phyloP scores from a whole-genome alignment of 2,888 invertebrate species.

The Drosophila sordidapex region DNA sequence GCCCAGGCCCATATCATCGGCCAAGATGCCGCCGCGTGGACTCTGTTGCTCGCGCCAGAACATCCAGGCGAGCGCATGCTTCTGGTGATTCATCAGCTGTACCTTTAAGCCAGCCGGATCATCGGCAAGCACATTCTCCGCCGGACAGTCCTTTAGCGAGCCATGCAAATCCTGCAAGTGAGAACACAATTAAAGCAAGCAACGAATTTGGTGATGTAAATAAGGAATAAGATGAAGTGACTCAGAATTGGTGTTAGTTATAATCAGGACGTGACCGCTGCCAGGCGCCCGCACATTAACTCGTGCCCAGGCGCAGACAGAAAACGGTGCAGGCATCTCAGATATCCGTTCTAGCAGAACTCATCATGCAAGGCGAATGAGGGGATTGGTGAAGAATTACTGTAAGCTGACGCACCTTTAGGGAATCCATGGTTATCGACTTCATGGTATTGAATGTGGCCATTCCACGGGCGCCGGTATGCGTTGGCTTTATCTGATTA shows the following conservation, averaged over 20 bases:
- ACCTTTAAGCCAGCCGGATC: conserved; percentile 89
- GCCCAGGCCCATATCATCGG: conserved; percentile 86
- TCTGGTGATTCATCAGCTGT: conserved; percentile 92
- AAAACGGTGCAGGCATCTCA: conserved; percentile 56
- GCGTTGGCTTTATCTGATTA: conserved; percentile 80
- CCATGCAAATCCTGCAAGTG: conserved; percentile 87
- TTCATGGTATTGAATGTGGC: conserved; percentile 89
- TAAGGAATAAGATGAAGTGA: no score
- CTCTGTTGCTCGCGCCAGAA: conserved; percentile 95
- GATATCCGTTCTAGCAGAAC: conserved; percentile 80
- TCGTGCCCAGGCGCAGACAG: conserved; percentile 62
- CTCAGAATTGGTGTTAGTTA: conserved; percentile 42
- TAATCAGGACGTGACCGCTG: conserved; percentile 66
- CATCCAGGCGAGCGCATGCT: conserved; percentile 94
- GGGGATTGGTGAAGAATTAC: neutral
- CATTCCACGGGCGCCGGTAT: conserved; percentile 86
- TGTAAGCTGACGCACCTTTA: conserved; percentile 85
- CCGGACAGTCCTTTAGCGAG: conserved; percentile 89
- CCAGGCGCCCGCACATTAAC: conserved; percentile 74
- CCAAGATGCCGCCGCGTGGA: conserved; percentile 94
- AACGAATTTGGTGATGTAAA: neutral
- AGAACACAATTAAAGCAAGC: neutral
- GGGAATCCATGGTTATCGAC: conserved; percentile 89
- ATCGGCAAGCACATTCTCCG: conserved; percentile 86
- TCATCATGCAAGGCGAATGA: conserved; percentile 67